These are phyloP conservation scores for Pocillopora meandrina DNA, from an alignment of 92 coral and sea anemone species.

Conservation along the genomic window DNA sequence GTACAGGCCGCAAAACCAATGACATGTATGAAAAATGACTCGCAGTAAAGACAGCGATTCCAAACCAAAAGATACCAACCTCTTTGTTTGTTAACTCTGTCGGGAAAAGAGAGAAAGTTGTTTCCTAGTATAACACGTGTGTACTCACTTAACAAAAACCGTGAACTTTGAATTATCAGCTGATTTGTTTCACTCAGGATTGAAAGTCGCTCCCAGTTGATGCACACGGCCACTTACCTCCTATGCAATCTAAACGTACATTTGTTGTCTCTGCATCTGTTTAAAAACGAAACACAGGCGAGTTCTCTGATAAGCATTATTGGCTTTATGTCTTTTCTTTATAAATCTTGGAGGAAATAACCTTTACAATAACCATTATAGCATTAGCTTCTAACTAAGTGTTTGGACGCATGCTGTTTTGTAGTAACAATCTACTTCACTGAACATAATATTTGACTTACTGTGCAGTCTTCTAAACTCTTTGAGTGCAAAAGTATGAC, in stretches of 20 bases:
- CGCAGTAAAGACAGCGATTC: neutral
- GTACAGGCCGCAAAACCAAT: neutral
- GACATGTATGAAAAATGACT: too few relatives aligned
- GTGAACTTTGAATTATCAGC: neutral
- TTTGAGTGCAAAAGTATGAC: too few relatives aligned
- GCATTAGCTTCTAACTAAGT: too few relatives aligned
- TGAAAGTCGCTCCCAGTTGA: too few relatives aligned
- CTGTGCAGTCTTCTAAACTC: too few relatives aligned
- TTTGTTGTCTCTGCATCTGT: constrained; percentile 89
- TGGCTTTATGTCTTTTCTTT: neutral
- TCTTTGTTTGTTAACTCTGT: constrained; percentile 88
- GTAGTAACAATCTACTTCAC: too few relatives aligned
- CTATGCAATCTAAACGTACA: constrained; percentile 86
- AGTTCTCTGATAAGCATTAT: neutral
- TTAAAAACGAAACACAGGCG: neutral
- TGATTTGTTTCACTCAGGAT: neutral
- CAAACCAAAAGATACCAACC: constrained; percentile 42
- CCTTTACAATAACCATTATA: too few relatives aligned
- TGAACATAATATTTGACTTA: too few relatives aligned
- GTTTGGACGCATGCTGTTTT: too few relatives aligned
- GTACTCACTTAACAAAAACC: too few relatives aligned
- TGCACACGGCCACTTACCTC: constrained; percentile 52
- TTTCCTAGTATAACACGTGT: neutral
- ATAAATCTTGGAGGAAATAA: neutral
- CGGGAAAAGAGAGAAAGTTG: neutral